Conservation (phyloP, 1,140 invertebrate species). For the Thaumatotibia leucotreta region DNA sequence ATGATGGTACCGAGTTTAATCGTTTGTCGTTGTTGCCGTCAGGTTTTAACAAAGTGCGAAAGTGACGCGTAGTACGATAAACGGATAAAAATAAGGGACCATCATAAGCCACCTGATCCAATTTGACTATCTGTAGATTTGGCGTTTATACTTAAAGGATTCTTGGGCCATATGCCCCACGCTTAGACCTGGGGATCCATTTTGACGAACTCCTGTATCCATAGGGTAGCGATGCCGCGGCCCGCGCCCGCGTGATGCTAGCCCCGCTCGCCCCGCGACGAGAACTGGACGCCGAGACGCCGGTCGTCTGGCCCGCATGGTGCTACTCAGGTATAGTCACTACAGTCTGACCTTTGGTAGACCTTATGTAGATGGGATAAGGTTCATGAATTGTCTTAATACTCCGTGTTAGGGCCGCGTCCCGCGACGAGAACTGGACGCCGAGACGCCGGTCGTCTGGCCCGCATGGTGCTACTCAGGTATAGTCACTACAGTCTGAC, state of each 20-base stretch:
- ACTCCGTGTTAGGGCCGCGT: constrained; percentile 53
- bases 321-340: constrained; percentile 92
- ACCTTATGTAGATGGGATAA: no score
- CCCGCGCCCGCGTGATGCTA: constrained; percentile 43
- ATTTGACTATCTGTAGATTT: no score
- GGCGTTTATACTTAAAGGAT: neutral
- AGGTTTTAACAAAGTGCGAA: no score
- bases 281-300: constrained; percentile 88
- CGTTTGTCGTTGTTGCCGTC: no score
- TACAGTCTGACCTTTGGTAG: no score
- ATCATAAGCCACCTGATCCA: no score
- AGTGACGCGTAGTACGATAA: no score
- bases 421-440: constrained; percentile 85
- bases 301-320: constrained; percentile 92
- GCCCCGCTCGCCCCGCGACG: constrained; percentile 67
- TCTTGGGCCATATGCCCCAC: neutral
- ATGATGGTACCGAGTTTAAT: no score
- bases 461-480: constrained; percentile 93
- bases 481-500: no score
- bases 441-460: constrained; percentile 90
- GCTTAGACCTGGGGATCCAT: neutral
- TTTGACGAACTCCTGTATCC: constrained; percentile 17
- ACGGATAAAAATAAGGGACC: no score
- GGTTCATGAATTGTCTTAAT: no score
- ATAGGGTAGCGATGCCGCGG: constrained; percentile 50